A percentile compares a stretch with the other conserved stretches of the same genome.
Evolutionary conservation across 2,797 vertebrate genomes (phyloP).

Genomic region (Carduelis carduelis): DNA sequence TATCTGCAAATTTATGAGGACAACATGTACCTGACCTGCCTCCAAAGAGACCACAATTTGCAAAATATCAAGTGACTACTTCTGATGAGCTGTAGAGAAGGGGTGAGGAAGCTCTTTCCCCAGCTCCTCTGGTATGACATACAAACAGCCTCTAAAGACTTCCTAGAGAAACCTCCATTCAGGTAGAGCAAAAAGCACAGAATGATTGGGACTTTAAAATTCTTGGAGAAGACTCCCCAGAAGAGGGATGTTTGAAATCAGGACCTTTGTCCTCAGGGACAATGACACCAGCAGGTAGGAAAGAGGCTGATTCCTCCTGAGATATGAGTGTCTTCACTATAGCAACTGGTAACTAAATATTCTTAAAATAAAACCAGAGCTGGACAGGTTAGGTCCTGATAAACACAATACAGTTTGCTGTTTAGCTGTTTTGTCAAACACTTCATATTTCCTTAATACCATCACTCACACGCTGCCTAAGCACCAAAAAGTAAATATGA

Average conservation of each 20-base stretch:
- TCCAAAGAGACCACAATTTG: neutral
- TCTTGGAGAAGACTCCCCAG: neutral
- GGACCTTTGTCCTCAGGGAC: neutral
- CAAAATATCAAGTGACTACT: neutral
- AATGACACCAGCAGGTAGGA: neutral
- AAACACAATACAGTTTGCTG: neutral
- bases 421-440: neutral
- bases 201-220: neutral
- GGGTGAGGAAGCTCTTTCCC: neutral
- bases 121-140: accelerated
- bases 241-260: neutral
- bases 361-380: neutral
- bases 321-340: neutral
- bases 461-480: neutral
- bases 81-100: neutral
- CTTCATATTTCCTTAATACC: neutral
- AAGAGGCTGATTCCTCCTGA: neutral
- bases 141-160: neutral
- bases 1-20: neutral
- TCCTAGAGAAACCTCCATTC: neutral
- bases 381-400: neutral
- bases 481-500: neutral
- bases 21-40: neutral
- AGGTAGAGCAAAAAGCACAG: neutral
- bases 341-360: neutral